Percentiles rank a stretch among this genome's conserved stretches.
These are phyloP conservation scores for Anodontia alba DNA, from an alignment of 2,888 invertebrate species.

Conservation along the genomic window DNA sequence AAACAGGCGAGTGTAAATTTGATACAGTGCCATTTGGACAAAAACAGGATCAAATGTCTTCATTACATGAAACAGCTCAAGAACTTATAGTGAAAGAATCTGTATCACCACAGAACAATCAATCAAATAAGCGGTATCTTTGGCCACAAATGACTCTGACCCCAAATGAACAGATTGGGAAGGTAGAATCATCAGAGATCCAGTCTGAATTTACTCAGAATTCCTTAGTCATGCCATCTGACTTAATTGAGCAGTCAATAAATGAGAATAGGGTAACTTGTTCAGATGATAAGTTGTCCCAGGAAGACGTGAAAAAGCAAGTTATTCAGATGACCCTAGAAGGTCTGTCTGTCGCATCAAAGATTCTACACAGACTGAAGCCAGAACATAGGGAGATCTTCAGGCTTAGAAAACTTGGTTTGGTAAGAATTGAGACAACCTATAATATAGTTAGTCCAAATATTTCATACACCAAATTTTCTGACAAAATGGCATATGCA, in stretches of 20 bases:
- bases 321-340: slow-evolving; percentile 22
- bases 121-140: neutral
- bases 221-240: neutral
- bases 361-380: slow-evolving; percentile 49
- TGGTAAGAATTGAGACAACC: slow-evolving; percentile 51
- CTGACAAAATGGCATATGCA: too few species aligned
- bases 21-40: too few species aligned
- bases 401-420: slow-evolving; percentile 34
- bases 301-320: slow-evolving; percentile 3
- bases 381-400: slow-evolving; percentile 55
- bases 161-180: neutral
- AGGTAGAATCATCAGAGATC: neutral
- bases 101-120: neutral
- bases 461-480: too few species aligned
- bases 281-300: slow-evolving; percentile 1
- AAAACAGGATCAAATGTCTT: too few species aligned
- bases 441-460: too few species aligned
- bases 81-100: neutral
- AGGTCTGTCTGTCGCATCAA: slow-evolving; percentile 38
- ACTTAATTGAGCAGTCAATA: neutral
- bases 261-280: slow-evolving; percentile 2
- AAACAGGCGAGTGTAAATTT: neutral
- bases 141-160: neutral
- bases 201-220: neutral
- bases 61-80: too few species aligned